Percentiles rank a stretch among this genome's conserved stretches.
phyloP scores from a whole-genome alignment of 35 echinoderm and acorn worm species.

The Stichopus chloronotus region DNA sequence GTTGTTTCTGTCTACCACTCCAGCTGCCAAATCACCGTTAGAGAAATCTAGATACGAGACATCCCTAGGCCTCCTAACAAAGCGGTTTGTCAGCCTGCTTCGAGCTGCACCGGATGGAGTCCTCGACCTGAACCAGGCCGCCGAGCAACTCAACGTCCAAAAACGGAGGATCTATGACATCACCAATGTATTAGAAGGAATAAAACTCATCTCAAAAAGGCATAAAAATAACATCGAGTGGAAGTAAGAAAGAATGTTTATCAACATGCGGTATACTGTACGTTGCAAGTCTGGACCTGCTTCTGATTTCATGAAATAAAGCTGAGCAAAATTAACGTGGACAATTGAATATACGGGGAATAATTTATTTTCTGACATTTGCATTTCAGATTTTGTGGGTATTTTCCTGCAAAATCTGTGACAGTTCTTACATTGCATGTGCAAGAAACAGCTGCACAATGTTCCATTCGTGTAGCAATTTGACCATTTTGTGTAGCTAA shows the following conservation, averaged over 20 bases:
- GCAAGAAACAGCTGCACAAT: no score
- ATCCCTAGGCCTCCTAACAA: constrained; percentile 95
- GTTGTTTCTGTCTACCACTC: not conserved
- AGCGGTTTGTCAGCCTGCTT: constrained; percentile 91
- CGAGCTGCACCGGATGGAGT: constrained; percentile 87
- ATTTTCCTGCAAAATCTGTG: no score
- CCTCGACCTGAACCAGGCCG: constrained; percentile 91
- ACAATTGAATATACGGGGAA: no score
- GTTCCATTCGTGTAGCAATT: no score
- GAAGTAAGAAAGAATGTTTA: constrained; percentile 76
- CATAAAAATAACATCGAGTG: constrained; percentile 99
- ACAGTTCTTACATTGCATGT: no score
- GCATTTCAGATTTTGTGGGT: no score
- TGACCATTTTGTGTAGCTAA: no score
- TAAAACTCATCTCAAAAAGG: constrained; percentile 97
- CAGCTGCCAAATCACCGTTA: constrained; percentile 72
- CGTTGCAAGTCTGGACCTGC: not conserved
- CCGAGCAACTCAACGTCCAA: constrained; percentile 88
- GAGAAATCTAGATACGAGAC: constrained; percentile 98
- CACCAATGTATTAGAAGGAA: constrained; percentile 98
- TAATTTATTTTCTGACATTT: no score
- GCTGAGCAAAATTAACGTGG: not conserved
- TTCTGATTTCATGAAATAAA: not conserved
- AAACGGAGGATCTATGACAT: constrained; percentile 98
- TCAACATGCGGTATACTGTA: not conserved